Evolutionary conservation across 2,797 vertebrate genomes (phyloP).

Genomic region (Acipenser ruthenus): DNA sequence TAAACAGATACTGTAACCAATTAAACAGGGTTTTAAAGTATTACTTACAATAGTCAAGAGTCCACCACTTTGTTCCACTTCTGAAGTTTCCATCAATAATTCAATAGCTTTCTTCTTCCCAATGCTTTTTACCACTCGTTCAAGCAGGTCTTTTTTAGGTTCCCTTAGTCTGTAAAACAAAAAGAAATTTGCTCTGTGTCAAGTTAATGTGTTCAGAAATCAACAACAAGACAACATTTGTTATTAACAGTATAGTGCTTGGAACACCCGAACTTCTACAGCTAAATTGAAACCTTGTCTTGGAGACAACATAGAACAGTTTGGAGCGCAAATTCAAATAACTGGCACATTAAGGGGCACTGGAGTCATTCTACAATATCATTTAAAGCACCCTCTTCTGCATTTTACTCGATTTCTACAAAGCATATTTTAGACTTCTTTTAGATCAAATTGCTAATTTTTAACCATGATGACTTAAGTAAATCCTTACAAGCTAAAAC

Average conservation of each 20-base stretch:
- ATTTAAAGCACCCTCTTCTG: too few species aligned
- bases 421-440: too few species aligned
- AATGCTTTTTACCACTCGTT: constrained; percentile 71
- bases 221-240: too few species aligned
- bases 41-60: constrained; percentile 77
- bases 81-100: constrained; percentile 79
- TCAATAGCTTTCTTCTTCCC: constrained; percentile 85
- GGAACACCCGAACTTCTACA: too few species aligned
- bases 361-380: too few species aligned
- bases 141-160: constrained; percentile 85
- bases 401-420: too few species aligned
- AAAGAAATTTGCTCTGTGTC: constrained; percentile 5
- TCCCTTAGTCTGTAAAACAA: constrained; percentile 67
- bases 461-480: too few species aligned
- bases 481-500: too few species aligned
- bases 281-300: not conserved
- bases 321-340: not conserved
- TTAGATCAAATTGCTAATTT: too few species aligned
- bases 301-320: constrained; percentile 5
- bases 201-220: constrained; percentile 2
- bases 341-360: not conserved
- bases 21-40: too few species aligned
- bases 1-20: not conserved
- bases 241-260: too few species aligned
- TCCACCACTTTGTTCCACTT: constrained; percentile 83